Base-by-base conservation (phyloP, 2,797 vertebrate genomes). In the Xyrichtys novacula region DNA sequence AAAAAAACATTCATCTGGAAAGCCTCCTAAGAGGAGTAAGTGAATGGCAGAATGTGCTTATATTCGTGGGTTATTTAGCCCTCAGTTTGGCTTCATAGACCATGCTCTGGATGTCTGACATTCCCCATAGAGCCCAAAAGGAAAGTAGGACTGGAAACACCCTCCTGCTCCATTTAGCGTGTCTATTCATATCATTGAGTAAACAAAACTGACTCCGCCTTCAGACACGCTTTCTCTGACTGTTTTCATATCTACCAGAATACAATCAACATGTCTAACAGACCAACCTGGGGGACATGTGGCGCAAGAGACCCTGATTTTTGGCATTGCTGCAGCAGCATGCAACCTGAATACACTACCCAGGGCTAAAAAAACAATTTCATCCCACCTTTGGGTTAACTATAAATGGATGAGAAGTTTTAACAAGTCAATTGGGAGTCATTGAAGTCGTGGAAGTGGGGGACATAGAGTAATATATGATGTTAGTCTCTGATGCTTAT, bases 91-190 rank as follows among this genome's bases (percentile, higher is more conserved):
- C 16, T 9, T 22, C 47, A 6, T 6, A 29, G 26, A 2, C 17
- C n/a, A 6, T 31, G 4, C n/a, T 49, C 17, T 29, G 28, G 31
- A 31, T 19, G 17, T 19, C 26, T 19, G 16, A 19, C 44, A 46
- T 28, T 14, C 17, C 5, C 42, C 11, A 16, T 22, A 15, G 11
- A 44, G 17, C 47, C 36, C 6, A 16, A 25, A 28, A n/a, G n/a
- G n/a, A 40, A 9, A 60, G 17, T 17, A 42, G n/a, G 44, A 40
- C 22, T 9, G 9, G 71, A 66, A 65, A 76, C 69, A 39, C 63
- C 76, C 75, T 53, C 7, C 17, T 26, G 36, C 50, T 67, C 38
- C 8, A 4, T 38, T 39, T n/a, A 49, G 53, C 46, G 22, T 61
- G 61, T 43, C 26, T 1, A 46, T n/a, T n/a, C n/a, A n/a, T n/a